phyloP scores from a whole-genome alignment of 2,113 vertebrate genomes.

The Elaphurus davidianus region DNA sequence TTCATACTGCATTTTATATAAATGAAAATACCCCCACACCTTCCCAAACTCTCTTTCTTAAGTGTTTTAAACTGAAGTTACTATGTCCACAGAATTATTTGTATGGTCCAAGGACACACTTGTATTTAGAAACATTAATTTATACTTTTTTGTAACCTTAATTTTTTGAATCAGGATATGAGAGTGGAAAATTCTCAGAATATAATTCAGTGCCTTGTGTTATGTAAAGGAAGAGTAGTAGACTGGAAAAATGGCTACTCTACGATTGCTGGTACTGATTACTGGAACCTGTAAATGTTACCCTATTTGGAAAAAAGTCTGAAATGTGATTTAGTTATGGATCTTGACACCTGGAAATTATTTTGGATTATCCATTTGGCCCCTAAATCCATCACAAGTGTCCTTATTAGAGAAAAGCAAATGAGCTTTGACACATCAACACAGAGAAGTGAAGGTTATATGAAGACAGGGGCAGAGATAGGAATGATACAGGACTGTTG shows the following conservation, averaged over 20 bases:
- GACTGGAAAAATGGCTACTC: too few relatives aligned
- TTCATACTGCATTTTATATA: background rate
- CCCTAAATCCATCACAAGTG: background rate
- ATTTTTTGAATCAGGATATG: background rate
- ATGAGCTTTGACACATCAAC: background rate
- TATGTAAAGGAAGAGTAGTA: accelerated
- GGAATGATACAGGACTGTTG: accelerated
- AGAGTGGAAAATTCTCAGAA: background rate
- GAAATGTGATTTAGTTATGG: background rate
- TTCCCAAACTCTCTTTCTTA: background rate
- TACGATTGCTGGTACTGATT: background rate
- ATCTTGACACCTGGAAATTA: background rate
- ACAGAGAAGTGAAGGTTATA: background rate
- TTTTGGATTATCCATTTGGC: background rate
- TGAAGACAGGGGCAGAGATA: background rate
- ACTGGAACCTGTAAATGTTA: background rate
- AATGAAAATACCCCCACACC: background rate
- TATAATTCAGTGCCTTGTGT: background rate
- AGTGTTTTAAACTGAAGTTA: background rate
- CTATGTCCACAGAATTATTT: background rate
- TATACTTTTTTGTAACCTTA: background rate
- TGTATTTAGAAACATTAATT: background rate
- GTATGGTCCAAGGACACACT: background rate
- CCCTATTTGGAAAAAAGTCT: background rate
- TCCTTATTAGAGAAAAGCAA: background rate